Conservation (phyloP, 2,113 vertebrate species). For the Tetraodon nigroviridis region DNA sequence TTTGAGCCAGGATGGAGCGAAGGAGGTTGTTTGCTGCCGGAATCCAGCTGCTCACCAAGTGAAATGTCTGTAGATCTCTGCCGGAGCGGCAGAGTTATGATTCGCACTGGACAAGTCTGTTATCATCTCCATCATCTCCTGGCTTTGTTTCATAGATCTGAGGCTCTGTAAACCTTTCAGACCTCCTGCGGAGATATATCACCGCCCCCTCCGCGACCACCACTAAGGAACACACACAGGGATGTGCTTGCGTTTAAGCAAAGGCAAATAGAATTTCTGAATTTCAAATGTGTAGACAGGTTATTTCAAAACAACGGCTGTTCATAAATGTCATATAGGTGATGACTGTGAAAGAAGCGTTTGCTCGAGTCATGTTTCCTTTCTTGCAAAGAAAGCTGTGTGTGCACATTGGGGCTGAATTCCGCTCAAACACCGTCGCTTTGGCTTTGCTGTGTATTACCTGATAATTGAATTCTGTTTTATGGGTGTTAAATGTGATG, state of each 20-base stretch:
- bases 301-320: no score
- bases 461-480: conserved; percentile 67
- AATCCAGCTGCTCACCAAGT: conserved; percentile 15
- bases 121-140: background rate
- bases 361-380: conserved; percentile 4
- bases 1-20: conserved; percentile 32
- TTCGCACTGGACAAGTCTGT: conserved; percentile 10
- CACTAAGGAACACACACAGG: no score
- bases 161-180: no score
- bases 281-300: no score
- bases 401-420: conserved; percentile 31
- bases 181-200: no score
- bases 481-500: conserved; percentile 28
- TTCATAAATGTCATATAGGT: no score
- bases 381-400: conserved; percentile 20
- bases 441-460: conserved; percentile 44
- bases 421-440: conserved; percentile 30
- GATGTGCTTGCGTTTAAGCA: no score
- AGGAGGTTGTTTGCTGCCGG: conserved; percentile 27
- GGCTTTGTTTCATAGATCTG: no score
- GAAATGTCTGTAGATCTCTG: conserved; percentile 39
- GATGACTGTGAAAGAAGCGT: background rate
- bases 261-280: no score
- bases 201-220: no score
- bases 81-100: conserved; percentile 18